A percentile compares a stretch with the other conserved stretches of the same genome.
phyloP scores from a whole-genome alignment of 2,113 vertebrate genomes.

The Aphelocoma coerulescens region DNA sequence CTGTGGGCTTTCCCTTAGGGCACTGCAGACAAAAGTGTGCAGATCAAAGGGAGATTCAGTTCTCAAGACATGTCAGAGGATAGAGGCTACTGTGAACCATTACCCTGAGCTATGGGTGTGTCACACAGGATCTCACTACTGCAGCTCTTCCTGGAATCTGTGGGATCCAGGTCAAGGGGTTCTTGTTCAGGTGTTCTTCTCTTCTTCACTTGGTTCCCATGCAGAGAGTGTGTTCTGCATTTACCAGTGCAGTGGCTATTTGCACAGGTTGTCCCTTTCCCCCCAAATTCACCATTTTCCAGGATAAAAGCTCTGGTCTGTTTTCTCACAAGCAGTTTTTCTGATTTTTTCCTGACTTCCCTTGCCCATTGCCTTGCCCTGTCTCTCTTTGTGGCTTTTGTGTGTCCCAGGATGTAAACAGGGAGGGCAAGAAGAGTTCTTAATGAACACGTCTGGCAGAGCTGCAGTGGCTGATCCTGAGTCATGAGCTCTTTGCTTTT shows the following conservation, averaged over 20 bases:
- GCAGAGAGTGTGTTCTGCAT: neutral
- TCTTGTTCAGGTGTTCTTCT: neutral
- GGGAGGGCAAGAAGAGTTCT: neutral
- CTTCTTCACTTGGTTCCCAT: neutral
- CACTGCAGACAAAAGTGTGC: neutral
- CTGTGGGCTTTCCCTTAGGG: neutral
- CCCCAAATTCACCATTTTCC: neutral
- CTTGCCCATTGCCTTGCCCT: neutral
- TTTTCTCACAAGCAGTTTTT: neutral
- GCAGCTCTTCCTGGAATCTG: neutral
- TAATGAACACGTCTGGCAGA: rapidly evolving
- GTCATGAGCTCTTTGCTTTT: neutral
- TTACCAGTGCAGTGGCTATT: neutral
- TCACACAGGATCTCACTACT: neutral
- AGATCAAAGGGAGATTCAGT: neutral
- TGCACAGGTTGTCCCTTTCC: neutral
- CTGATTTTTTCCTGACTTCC: neutral
- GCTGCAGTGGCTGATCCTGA: neutral
- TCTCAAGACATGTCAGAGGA: neutral
- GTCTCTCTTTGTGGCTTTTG: neutral
- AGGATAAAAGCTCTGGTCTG: neutral
- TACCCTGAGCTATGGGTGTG: neutral
- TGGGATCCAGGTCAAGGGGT: neutral
- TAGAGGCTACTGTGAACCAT: neutral
- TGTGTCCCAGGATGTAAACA: neutral